phyloP scores from a whole-genome alignment of 2,113 vertebrate genomes.

The Rhineura floridana region DNA sequence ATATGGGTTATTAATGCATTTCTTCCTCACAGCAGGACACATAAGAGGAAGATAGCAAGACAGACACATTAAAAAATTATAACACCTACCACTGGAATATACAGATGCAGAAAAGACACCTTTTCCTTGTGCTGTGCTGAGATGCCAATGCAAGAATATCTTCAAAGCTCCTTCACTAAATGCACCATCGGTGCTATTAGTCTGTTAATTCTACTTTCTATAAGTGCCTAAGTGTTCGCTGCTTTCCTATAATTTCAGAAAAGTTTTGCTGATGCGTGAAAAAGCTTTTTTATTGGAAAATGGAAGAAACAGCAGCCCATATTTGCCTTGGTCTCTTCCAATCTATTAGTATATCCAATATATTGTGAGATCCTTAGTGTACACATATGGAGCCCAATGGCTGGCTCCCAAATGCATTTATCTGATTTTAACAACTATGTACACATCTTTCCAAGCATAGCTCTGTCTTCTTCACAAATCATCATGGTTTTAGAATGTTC shows the following conservation, averaged over 20 bases:
- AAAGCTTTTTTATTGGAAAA: background rate
- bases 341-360: background rate
- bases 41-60: slow-evolving; percentile 68
- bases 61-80: slow-evolving; percentile 73
- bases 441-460: background rate
- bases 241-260: slow-evolving; percentile 22
- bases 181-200: slow-evolving; percentile 4
- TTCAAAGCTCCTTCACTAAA: background rate
- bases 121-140: slow-evolving; percentile 30
- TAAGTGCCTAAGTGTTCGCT: background rate
- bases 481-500: background rate
- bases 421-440: background rate
- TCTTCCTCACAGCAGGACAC: slow-evolving; percentile 69
- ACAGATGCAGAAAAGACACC: slow-evolving; percentile 49
- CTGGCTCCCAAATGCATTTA: background rate
- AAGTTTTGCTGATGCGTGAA: background rate
- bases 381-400: too few species aligned
- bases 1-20: slow-evolving; percentile 72
- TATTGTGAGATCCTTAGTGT: background rate
- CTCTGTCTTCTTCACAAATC: background rate
- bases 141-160: background rate
- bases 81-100: slow-evolving; percentile 62
- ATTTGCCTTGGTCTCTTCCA: background rate
- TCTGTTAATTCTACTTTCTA: background rate
- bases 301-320: background rate